phyloP scores from a whole-genome alignment of 2,113 vertebrate species.

The Megaptera novaeangliae region DNA sequence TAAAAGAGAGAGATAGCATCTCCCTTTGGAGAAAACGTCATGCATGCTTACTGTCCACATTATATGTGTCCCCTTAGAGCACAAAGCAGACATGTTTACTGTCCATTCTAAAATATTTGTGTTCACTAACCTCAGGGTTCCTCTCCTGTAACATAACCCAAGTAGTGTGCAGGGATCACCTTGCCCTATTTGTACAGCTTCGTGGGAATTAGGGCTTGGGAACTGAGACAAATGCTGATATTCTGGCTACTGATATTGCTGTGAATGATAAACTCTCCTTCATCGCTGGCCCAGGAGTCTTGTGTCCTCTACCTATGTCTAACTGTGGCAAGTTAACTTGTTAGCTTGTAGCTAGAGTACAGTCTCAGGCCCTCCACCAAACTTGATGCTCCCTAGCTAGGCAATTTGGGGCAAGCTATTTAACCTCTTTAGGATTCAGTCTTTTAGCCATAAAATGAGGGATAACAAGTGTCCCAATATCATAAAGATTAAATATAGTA shows the following conservation, averaged over 20 bases:
- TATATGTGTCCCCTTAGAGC: not conserved
- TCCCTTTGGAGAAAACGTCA: not conserved
- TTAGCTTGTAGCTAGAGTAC: not conserved
- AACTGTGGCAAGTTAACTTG: not conserved
- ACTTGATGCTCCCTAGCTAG: not conserved
- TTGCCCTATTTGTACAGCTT: not conserved
- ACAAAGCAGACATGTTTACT: not conserved
- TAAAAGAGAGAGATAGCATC: not conserved
- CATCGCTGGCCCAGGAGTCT: not conserved
- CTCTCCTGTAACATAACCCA: not conserved
- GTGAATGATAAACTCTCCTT: not conserved
- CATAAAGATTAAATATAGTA: not conserved
- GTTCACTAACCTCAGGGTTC: not conserved
- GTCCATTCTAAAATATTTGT: not conserved
- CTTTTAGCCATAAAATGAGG: not conserved
- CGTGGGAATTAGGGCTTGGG: not conserved
- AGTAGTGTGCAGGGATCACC: accelerated
- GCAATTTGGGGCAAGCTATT: not conserved
- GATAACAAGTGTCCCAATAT: not conserved
- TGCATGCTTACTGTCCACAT: not conserved
- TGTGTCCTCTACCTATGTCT: not conserved
- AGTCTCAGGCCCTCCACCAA: not conserved
- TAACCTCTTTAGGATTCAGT: not conserved
- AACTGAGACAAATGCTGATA: not conserved
- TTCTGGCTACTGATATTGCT: not conserved